Conservation (phyloP, 2,888 invertebrate genomes). For the Lycia hirtaria region DNA sequence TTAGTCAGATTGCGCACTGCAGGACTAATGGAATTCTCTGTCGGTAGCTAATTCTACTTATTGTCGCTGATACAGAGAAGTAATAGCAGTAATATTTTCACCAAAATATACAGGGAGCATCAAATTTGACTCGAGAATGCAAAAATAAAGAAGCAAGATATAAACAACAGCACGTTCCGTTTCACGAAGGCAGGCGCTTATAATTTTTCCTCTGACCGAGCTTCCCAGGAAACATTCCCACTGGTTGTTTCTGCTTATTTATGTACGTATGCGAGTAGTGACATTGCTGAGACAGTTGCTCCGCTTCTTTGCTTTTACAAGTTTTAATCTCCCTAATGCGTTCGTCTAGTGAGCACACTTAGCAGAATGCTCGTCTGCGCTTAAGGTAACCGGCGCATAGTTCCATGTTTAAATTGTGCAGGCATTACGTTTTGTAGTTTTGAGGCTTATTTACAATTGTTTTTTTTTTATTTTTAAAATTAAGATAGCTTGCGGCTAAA, state of each 20-base stretch:
- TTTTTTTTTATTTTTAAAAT: no score
- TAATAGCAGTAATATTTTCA: no score
- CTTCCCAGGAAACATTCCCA: slow-evolving; percentile 35
- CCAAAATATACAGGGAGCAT: background rate
- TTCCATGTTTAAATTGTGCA: slow-evolving; percentile 42
- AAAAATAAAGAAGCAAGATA: slow-evolving; percentile 21
- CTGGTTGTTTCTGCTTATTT: slow-evolving; percentile 40
- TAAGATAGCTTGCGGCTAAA: no score
- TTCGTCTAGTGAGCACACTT: slow-evolving; percentile 67
- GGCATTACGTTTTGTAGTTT: slow-evolving; percentile 29
- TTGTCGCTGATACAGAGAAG: no score
- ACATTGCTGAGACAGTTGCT: slow-evolving; percentile 54
- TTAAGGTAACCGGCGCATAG: slow-evolving; percentile 58
- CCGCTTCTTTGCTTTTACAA: slow-evolving; percentile 75
- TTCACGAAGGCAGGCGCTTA: slow-evolving; percentile 37
- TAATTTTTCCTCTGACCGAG: slow-evolving; percentile 44
- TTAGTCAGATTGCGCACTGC: no score
- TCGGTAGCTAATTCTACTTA: no score
- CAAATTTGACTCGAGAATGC: slow-evolving; percentile 18
- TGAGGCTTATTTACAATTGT: background rate
- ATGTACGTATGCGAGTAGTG: slow-evolving; percentile 46
- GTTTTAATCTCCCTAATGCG: slow-evolving; percentile 83
- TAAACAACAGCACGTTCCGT: slow-evolving; percentile 31
- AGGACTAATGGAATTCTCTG: no score
- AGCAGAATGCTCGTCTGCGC: slow-evolving; percentile 64